A percentile compares a stretch with the other conserved stretches of the same genome.
Evolutionary conservation across 2,888 invertebrate species (phyloP).

Genomic region (Pycnomerus fuliginosus): DNA sequence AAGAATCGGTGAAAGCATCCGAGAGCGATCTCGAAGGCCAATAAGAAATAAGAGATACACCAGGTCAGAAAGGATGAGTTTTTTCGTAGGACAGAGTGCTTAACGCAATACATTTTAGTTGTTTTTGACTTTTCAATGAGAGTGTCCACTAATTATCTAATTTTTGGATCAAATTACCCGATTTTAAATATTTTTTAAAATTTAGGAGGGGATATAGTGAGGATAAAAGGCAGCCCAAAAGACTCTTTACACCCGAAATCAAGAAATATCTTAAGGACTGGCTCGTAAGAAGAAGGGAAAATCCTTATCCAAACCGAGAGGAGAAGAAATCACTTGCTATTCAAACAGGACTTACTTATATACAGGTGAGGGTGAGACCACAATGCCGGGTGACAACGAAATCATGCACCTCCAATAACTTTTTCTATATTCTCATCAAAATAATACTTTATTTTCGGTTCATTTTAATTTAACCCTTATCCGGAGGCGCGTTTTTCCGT

Average conservation of each 20-base stretch:
- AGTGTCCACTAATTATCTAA: too few relatives aligned
- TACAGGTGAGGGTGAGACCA: slow-evolving; percentile 61
- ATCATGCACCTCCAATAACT: too few relatives aligned
- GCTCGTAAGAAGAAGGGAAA: slow-evolving; percentile 72
- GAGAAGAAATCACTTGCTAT: slow-evolving; percentile 72
- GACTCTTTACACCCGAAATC: slow-evolving; percentile 77
- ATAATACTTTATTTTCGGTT: too few relatives aligned
- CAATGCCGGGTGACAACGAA: too few relatives aligned
- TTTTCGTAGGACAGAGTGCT: background rate
- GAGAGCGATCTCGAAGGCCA: slow-evolving; percentile 62
- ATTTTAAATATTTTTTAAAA: too few relatives aligned
- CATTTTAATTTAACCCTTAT: too few relatives aligned
- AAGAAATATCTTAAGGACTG: slow-evolving; percentile 76
- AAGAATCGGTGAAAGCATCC: slow-evolving; percentile 46
- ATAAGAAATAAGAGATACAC: slow-evolving; percentile 71
- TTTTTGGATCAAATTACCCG: too few relatives aligned
- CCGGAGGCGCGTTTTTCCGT: too few relatives aligned
- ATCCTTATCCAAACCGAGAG: slow-evolving; percentile 76
- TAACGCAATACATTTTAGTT: slow-evolving; percentile 1
- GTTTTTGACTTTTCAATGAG: slow-evolving; percentile 4
- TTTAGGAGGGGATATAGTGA: slow-evolving; percentile 61
- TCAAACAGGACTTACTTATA: slow-evolving; percentile 75
- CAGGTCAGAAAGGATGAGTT: slow-evolving; percentile 57
- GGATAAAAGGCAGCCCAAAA: slow-evolving; percentile 67
- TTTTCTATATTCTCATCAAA: too few relatives aligned